Conservation (phyloP, 2,113 vertebrate species). For the Cochlearius cochlearius region DNA sequence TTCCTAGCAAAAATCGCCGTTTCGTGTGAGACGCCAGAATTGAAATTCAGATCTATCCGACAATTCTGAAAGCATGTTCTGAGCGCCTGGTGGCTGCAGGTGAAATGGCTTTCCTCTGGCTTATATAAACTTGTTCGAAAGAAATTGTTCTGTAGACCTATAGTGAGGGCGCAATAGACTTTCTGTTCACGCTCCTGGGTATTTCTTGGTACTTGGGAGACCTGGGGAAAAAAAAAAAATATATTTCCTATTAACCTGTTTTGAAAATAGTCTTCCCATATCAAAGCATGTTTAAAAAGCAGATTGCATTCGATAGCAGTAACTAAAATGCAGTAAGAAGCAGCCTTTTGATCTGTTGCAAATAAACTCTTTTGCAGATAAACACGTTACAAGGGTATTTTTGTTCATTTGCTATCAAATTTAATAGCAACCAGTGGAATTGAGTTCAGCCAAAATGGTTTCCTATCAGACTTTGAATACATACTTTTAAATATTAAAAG, state of each 20-base stretch:
- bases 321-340: conserved; percentile 70
- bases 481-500: conserved; percentile 77
- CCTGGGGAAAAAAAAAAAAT: not conserved
- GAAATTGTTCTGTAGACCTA: not conserved
- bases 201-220: conserved; percentile 12
- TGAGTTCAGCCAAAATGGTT: conserved; percentile 70
- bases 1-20: not conserved
- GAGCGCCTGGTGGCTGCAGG: not conserved
- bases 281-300: conserved; percentile 61
- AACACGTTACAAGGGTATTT: conserved; percentile 70
- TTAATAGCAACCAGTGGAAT: conserved; percentile 64
- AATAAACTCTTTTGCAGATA: conserved; percentile 74
- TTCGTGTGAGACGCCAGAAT: not conserved
- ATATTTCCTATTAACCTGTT: conserved; percentile 46
- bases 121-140: not conserved
- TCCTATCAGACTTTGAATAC: conserved; percentile 73
- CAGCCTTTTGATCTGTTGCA: conserved; percentile 74
- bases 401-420: conserved; percentile 75
- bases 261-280: conserved; percentile 61
- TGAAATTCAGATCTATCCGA: not conserved
- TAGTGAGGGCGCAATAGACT: not conserved
- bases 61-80: not conserved
- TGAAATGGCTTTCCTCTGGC: not conserved
- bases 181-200: not conserved
- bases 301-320: conserved; percentile 71